Conservation (phyloP, 2,113 vertebrate genomes). For the Hyla sarda region DNA sequence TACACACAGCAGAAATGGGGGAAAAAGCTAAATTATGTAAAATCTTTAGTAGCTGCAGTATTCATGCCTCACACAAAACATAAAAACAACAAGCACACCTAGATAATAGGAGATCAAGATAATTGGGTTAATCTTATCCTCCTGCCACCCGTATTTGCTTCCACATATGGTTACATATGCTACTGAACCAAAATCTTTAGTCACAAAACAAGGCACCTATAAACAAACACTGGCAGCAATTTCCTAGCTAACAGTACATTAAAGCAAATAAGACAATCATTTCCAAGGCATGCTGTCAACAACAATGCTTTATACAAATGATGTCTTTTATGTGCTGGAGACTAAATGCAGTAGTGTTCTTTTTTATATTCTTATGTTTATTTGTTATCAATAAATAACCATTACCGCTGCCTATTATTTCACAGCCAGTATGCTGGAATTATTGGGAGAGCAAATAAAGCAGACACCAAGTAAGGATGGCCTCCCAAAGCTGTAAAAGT, state of each 20-base stretch:
- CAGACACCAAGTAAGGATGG: neutral
- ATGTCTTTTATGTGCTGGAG: slow-evolving; percentile 22
- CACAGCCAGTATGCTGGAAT: neutral
- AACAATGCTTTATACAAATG: slow-evolving; percentile 47
- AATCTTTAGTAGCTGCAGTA: neutral
- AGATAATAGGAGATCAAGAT: neutral
- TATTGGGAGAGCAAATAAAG: slow-evolving; percentile 3
- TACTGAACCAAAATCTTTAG: neutral
- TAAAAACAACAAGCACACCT: neutral
- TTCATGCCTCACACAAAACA: neutral
- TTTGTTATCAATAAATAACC: slow-evolving; percentile 55
- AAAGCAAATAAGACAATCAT: slow-evolving; percentile 53
- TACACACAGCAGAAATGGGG: too few relatives aligned
- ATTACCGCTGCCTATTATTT: slow-evolving; percentile 34
- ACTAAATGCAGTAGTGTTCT: slow-evolving; percentile 39
- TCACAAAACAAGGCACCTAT: neutral
- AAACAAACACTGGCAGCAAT: slow-evolving; percentile 45
- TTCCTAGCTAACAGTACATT: slow-evolving; percentile 49
- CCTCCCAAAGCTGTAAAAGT: neutral
- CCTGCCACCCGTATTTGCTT: too few relatives aligned
- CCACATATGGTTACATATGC: neutral
- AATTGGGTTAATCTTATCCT: neutral
- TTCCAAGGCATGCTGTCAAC: slow-evolving; percentile 44
- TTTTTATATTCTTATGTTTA: slow-evolving; percentile 34
- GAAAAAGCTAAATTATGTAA: neutral